These are phyloP conservation scores for Calephelis nemesis DNA, from an alignment of 1,140 invertebrate species.

Conservation along the genomic window DNA sequence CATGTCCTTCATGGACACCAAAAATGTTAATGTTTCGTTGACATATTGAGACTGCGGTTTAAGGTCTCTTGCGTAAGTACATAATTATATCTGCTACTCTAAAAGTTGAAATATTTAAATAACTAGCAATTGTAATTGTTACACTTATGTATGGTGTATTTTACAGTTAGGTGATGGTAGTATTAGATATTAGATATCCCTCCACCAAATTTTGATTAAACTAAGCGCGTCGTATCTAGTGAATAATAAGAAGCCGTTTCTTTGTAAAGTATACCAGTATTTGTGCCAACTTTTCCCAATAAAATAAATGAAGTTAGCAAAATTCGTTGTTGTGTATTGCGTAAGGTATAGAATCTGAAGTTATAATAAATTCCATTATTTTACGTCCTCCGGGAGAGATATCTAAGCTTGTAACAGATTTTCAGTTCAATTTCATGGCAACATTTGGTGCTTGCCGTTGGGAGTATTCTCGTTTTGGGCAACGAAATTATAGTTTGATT, in stretches of 20 bases:
- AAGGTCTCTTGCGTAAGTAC: no score
- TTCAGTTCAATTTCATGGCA: conserved; percentile 51
- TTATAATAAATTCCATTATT: conserved; percentile 14
- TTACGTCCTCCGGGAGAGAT: conserved; percentile 9
- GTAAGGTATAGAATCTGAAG: conserved; percentile 1
- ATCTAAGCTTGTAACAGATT: conserved; percentile 10
- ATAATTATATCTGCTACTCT: no score
- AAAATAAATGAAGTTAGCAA: conserved; percentile 1
- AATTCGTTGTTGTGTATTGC: conserved; percentile 3
- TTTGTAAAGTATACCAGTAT: not conserved
- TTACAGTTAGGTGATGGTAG: no score
- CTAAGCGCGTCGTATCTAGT: no score
- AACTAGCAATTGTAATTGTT: no score
- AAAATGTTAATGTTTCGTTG: no score
- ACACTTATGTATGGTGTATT: no score
- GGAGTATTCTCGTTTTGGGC: not conserved
- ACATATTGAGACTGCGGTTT: no score
- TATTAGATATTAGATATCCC: no score
- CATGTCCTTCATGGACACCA: no score
- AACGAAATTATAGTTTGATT: not conserved
- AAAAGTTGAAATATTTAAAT: no score
- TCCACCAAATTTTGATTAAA: no score
- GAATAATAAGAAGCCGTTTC: conserved; percentile 1
- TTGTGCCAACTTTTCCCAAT: conserved; percentile 1
- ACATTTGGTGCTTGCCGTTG: conserved; percentile 44